Percentiles rank a stretch among this genome's conserved stretches.
Evolutionary conservation across 2,797 vertebrate genomes (phyloP).

Genomic region (Leuciscus waleckii): DNA sequence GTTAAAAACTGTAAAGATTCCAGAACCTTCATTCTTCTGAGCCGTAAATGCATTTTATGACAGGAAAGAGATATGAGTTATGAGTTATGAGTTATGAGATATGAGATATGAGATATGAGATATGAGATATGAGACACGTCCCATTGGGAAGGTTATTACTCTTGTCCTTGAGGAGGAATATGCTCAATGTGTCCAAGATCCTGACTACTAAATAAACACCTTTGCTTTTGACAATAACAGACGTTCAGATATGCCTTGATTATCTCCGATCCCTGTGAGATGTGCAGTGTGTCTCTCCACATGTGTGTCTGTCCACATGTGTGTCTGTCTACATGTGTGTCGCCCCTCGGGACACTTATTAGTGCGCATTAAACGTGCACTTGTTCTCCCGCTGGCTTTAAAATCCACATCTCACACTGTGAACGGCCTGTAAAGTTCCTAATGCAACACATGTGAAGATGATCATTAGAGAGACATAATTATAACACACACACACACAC

Average conservation of each 20-base stretch:
- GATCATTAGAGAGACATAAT: constrained; percentile 65
- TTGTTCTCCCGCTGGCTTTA: background rate
- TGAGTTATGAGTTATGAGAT: background rate
- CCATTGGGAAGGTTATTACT: background rate
- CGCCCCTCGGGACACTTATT: constrained; percentile 36
- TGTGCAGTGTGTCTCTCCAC: background rate
- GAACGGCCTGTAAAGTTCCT: constrained; percentile 58
- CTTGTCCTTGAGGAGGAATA: background rate
- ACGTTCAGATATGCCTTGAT: background rate
- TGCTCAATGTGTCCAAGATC: background rate
- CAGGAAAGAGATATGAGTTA: constrained; percentile 1
- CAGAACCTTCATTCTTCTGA: background rate
- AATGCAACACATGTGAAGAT: constrained; percentile 62
- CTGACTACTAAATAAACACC: background rate
- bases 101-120: background rate
- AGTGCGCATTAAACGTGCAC: constrained; percentile 9
- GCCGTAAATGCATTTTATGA: background rate
- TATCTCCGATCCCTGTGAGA: background rate
- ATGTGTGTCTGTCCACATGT: constrained; percentile 16
- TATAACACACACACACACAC: too few relatives aligned
- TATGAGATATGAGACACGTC: background rate
- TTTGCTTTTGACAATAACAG: background rate
- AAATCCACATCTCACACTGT: background rate
- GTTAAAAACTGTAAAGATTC: background rate
- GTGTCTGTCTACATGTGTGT: constrained; percentile 50